Base-by-base conservation (phyloP, 1,140 invertebrate species). In the Cephus cinctus region DNA sequence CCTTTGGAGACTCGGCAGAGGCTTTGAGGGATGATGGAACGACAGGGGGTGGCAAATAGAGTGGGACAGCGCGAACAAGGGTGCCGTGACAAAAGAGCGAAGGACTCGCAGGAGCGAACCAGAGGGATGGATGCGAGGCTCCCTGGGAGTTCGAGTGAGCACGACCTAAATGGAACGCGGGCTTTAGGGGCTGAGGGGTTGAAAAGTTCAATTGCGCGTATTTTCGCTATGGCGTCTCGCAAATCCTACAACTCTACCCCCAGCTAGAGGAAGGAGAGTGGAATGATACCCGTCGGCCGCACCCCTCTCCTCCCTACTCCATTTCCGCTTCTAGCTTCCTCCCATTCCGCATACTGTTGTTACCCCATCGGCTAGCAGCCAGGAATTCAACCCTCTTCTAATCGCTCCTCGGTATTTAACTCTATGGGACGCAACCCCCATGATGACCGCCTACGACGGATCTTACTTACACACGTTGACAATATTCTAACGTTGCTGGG, bases 141-240 rank as follows among this genome's bases (percentile, higher is more conserved):
- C 39, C 41, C 43, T 49, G 31, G 44, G 47, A 50, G 30, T 25
- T 15, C 16, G 20, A 23, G 18, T 14, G 38, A 44, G 35, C 39
- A 53, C 41, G 19, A 43, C 43, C 8, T n/a, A 38, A n/a, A 19
- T 16, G 16, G 27, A 9, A 4, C 8, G 14, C 15, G 27, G 32
- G 22, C 9, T 20, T n/a, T n/a, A 12, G 21, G 43, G 21, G 23
- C 4, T 21, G 15, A 59, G 56, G 69, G 71, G 69, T 74, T 74
- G 71, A 69, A 74, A 75, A 74, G 72, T 76, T 74, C 69, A 75
- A 76, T 76, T 75, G 73, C 72, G 67, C 72, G 70, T 73, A 72
- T 73, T 76, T 75, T 74, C 69, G 61, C 56, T 59, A 59, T 70
- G 67, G 65, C 63, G 68, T 69, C 69, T 74, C 69, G 61, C 67